Evolutionary conservation across 2,888 invertebrate species (phyloP).

Genomic region (Dasypolia templi): DNA sequence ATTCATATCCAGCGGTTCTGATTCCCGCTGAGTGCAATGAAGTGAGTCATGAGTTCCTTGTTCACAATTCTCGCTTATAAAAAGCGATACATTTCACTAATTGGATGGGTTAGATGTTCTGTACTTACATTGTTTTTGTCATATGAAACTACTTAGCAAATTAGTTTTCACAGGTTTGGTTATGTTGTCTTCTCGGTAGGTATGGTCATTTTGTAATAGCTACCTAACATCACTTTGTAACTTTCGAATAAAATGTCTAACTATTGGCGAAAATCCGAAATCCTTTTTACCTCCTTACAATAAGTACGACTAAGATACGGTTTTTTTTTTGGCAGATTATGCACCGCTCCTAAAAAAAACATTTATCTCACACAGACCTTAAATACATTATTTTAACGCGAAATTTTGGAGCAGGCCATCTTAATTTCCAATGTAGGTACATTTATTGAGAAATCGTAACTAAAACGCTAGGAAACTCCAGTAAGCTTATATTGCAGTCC

Average conservation of each 20-base stretch:
- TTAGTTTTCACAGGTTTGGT: conserved; percentile 39
- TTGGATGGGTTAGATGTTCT: conserved; percentile 35
- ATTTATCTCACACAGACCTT: not conserved
- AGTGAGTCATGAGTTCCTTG: conserved; percentile 50
- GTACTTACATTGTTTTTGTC: conserved; percentile 23
- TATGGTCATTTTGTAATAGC: not conserved
- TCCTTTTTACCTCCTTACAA: not conserved
- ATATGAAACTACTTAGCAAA: conserved; percentile 28
- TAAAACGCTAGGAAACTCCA: not conserved
- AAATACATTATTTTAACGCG: not conserved
- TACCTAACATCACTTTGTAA: not conserved
- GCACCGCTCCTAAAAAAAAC: not conserved
- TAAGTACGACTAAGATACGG: not conserved
- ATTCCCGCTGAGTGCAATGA: conserved; percentile 44
- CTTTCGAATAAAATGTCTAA: not conserved
- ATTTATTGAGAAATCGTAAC: not conserved
- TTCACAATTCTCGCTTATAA: conserved; percentile 47
- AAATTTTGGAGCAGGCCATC: not conserved
- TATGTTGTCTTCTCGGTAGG: conserved; percentile 8
- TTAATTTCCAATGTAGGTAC: not conserved
- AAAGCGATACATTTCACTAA: conserved; percentile 55
- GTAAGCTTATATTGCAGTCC: not conserved
- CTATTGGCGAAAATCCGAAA: not conserved
- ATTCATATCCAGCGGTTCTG: conserved; percentile 35
- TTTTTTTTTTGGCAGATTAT: not conserved